Evolutionary conservation across 1,140 invertebrate genomes (phyloP), one percentile per base, ranked within the genome.

Genomic region (Drosophila pallidifrons): DNA sequence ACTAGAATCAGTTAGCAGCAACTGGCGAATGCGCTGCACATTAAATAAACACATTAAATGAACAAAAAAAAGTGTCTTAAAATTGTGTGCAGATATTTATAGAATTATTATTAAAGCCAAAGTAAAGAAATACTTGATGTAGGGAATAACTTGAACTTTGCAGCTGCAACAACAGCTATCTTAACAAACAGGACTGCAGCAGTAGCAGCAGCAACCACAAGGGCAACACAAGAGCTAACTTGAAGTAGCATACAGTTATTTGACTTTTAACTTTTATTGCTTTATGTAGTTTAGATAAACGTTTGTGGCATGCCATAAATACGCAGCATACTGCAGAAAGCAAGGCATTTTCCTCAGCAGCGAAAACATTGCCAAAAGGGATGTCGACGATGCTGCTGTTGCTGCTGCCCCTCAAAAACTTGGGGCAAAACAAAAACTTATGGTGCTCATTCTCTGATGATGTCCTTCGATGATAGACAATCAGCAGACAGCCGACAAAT

Each of bases 181-280:
- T 52, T 20, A 52, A 30, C 49, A 32, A 52, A 52, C 49, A 32
- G 16, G 11, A 15, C 52, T 35, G 69, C 65, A 83, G 54, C 61
- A 65, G 68, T 52, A 58, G 66, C 46, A 73, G 64, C 55, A 77
- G 46, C 46, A 76, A n/a, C 58, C 61, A 57, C 65, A 81, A 52
- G 49, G 3, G 20, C 20, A 25, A 25, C 20, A 25, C 20, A 25
- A 25, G 20, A 25, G 20, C 20, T 25, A 25, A 88, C 61, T 80
- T 67, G 69, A 71, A 80, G 83, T 69, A 66, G 49, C 69, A 38
- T 88, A 72, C 85, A 83, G 83, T 87, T 87, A 87, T 88, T 88
- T 88, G 83, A 88, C 83, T 88, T 88, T 88, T 89, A 88, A 88
- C 83, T 88, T 88, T 88, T 88, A 88, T 88, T 88, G 83, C 83